phyloP scores from a whole-genome alignment of 37 sponge, comb jelly and placozoan species.

The Axinella damicornis region DNA sequence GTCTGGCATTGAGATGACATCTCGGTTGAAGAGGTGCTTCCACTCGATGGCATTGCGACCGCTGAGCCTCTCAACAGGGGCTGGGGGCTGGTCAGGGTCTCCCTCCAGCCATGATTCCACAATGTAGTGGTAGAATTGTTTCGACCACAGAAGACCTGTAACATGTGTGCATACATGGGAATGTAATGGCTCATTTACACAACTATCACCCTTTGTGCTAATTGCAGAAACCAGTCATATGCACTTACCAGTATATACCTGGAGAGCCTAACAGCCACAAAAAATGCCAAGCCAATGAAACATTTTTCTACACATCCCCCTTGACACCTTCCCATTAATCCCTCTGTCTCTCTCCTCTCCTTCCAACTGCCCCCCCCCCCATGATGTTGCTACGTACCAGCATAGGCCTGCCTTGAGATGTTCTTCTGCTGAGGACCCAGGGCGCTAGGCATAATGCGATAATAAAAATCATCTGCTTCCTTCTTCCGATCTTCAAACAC shows the following conservation, averaged over 20 bases:
- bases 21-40: slow-evolving; percentile 94
- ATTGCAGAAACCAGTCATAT: no score
- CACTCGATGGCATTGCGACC: slow-evolving; percentile 91
- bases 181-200: no score
- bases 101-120: slow-evolving; percentile 93
- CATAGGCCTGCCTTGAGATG: slow-evolving; percentile 91
- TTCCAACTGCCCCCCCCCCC: no score
- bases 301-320: no score
- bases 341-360: no score
- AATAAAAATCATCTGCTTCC: slow-evolving; percentile 89
- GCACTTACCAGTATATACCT: no score
- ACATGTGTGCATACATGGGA: no score
- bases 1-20: slow-evolving; percentile 97
- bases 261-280: no score
- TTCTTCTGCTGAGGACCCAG: slow-evolving; percentile 53
- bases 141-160: slow-evolving; percentile 91
- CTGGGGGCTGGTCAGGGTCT: slow-evolving; percentile 69
- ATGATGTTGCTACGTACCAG: slow-evolving; percentile 62
- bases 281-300: not conserved
- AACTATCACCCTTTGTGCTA: no score
- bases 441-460: slow-evolving; percentile 21
- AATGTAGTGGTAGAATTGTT: slow-evolving; percentile 96
- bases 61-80: slow-evolving; percentile 42
- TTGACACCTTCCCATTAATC: no score
- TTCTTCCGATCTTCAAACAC: slow-evolving; percentile 61